Evolutionary conservation across 30 jellyfish, hydroid and myxozoan genomes (phyloP).

Genomic region (Thelohanellus kitauei): DNA sequence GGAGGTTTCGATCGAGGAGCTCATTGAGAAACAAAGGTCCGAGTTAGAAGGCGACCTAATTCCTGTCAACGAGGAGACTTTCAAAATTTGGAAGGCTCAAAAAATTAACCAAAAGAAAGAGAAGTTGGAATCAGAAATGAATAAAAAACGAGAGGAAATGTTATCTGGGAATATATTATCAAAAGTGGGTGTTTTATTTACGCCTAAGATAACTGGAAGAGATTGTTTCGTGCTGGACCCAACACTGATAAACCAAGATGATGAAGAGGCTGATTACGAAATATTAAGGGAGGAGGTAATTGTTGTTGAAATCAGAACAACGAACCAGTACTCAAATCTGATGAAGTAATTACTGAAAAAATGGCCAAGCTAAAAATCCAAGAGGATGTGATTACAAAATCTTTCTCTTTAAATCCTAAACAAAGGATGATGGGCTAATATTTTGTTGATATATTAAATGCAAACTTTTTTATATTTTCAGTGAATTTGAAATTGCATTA

Average conservation of each 20-base stretch:
- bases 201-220: conserved; percentile 77
- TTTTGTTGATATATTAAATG: too few relatives aligned
- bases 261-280: conserved; percentile 90
- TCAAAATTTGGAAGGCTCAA: conserved; percentile 45
- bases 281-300: too few relatives aligned
- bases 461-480: too few relatives aligned
- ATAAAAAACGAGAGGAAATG: conserved; percentile 42
- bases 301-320: too few relatives aligned
- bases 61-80: conserved; percentile 53
- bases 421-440: too few relatives aligned
- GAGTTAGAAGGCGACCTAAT: conserved; percentile 27
- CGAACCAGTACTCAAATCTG: too few relatives aligned
- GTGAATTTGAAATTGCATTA: too few relatives aligned
- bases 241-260: conserved; percentile 75
- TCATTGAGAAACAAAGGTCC: conserved; percentile 27
- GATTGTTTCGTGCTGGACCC: conserved; percentile 70
- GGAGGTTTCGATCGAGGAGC: conserved; percentile 31
- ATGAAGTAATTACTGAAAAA: too few relatives aligned
- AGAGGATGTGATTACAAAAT: too few relatives aligned
- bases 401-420: too few relatives aligned
- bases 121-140: conserved; percentile 12
- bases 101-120: conserved; percentile 11
- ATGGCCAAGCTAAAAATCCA: too few relatives aligned
- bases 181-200: not conserved
- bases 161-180: conserved; percentile 24